phyloP scores from a whole-genome alignment of 1,140 invertebrate species.

The Scaptomyza pallida region DNA sequence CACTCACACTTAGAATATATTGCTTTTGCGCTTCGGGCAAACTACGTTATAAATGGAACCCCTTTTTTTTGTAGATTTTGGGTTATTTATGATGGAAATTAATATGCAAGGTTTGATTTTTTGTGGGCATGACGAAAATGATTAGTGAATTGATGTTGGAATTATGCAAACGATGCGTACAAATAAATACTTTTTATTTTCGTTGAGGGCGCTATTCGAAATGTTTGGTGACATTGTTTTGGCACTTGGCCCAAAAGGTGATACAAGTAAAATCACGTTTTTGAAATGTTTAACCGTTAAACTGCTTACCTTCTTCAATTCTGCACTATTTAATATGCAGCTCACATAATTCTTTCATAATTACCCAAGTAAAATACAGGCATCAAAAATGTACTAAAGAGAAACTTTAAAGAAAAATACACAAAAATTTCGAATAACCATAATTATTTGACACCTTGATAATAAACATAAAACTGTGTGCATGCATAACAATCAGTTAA shows the following conservation, averaged over 20 bases:
- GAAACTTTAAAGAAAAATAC: slow-evolving; percentile 27
- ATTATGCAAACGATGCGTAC: slow-evolving; percentile 75
- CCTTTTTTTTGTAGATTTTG: slow-evolving; percentile 44
- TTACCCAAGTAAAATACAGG: slow-evolving; percentile 30
- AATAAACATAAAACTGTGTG: slow-evolving; percentile 26
- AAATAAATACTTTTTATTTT: no score
- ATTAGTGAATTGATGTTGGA: slow-evolving; percentile 76
- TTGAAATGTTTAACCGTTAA: slow-evolving; percentile 9
- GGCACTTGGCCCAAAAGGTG: slow-evolving; percentile 62
- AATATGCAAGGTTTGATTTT: slow-evolving; percentile 61
- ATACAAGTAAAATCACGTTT: slow-evolving; percentile 58
- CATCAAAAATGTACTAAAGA: slow-evolving; percentile 6
- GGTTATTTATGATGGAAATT: slow-evolving; percentile 73
- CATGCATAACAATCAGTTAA: slow-evolving; percentile 46
- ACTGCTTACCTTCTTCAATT: not conserved
- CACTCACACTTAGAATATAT: slow-evolving; percentile 33
- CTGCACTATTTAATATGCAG: slow-evolving; percentile 9
- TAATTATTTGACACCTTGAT: slow-evolving; percentile 72
- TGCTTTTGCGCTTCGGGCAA: no score
- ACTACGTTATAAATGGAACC: slow-evolving; percentile 45
- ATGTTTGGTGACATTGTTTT: slow-evolving; percentile 69
- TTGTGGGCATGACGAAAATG: slow-evolving; percentile 60
- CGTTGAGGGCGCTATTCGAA: slow-evolving; percentile 39
- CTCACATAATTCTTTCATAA: slow-evolving; percentile 43
- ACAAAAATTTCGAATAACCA: slow-evolving; percentile 27